Base-by-base conservation (phyloP, 2,888 invertebrate species). In the Isoperla grammatica region DNA sequence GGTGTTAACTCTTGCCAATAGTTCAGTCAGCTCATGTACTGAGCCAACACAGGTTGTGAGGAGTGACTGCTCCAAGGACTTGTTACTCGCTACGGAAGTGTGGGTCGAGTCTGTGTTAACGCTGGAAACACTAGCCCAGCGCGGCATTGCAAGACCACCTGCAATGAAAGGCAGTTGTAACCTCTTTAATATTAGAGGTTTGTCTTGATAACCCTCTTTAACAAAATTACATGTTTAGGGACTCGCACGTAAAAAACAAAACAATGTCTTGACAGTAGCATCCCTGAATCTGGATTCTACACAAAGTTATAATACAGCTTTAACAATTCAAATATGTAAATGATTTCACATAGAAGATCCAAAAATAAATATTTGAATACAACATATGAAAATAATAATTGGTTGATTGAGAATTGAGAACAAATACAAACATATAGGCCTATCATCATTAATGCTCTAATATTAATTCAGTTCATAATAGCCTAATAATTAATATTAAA, bases 31-130 rank as follows among this genome's bases (percentile, higher is more conserved):
- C 76, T 93, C 92, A 2, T 80, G 78, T 56, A 89, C 80, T 2
- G 90, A 90, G 15, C 93, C 93, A 12, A 93, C 93, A 71, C 94
- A 94, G 6, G 93, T 94, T 0, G 93, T 92, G 70, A 92, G 79
- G 61, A 93, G 76, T 43, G 85, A 84, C 35, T 87, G 85, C 68
- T 88, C 87, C 56, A 82, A 71, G 65, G 79, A 72, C 66, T 73
- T 73, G 17, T 55, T 62, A 57, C 63, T 62, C 12, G 60, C 53
- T 12, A 59, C 19, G 9, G 60, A 61, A 8, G 63, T 45, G 50
- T 63, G 63, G 6, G 63, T 64, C 2, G 64, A 53, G 22, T 63
- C 65, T 12, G 65, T 59, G 57, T 58, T 61, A 43, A 69, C 67
- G 59, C 68, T 68, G 19, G 70, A 72, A 11, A 69, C 66, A 64